Percentiles rank a stretch among this genome's conserved stretches.
Conservation (phyloP, 2,888 invertebrate species). For the Pecten maximus region DNA sequence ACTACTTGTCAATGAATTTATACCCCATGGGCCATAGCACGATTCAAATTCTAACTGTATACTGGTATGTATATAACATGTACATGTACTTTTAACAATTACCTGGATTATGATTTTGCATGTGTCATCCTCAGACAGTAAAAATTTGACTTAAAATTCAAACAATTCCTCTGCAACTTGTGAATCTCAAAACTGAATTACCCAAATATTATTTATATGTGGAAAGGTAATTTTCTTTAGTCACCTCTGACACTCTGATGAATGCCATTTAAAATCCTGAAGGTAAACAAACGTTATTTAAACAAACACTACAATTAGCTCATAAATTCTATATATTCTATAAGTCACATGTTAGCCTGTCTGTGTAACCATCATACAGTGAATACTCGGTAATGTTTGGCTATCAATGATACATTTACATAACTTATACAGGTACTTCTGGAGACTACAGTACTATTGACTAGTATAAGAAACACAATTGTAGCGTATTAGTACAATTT, state of each 20-base stretch:
- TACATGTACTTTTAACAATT: neutral
- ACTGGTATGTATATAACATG: too few relatives aligned
- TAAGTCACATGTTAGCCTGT: neutral
- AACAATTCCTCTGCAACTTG: neutral
- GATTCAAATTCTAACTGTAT: slow-evolving; percentile 30
- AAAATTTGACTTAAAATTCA: neutral
- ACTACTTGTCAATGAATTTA: neutral
- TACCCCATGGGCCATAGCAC: too few relatives aligned
- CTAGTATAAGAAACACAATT: too few relatives aligned
- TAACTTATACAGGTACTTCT: neutral
- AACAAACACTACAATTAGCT: slow-evolving; percentile 33
- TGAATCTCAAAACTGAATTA: neutral
- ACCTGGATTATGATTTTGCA: neutral
- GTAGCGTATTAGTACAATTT: too few relatives aligned
- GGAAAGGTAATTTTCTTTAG: neutral
- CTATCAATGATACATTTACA: neutral
- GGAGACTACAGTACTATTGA: neutral
- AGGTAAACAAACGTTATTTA: neutral
- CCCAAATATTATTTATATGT: neutral
- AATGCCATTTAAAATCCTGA: slow-evolving; percentile 5
- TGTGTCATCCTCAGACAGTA: neutral
- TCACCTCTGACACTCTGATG: neutral
- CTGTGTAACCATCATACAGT: neutral
- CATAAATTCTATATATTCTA: neutral
- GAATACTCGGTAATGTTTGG: neutral